phyloP scores from a whole-genome alignment of 2,113 vertebrate species.

The Myanophis thanlyinensis region DNA sequence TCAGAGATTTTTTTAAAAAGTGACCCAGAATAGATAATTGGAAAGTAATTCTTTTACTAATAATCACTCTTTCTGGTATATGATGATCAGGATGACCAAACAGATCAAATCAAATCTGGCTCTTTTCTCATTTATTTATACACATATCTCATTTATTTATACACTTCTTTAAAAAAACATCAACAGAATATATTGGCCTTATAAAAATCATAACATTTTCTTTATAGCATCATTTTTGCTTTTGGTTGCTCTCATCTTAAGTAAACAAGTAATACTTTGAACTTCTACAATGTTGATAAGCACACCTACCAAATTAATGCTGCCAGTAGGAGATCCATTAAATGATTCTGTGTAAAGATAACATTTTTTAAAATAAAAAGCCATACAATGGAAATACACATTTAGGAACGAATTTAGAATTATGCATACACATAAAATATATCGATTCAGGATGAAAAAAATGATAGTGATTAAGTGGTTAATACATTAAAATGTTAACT shows the following conservation, averaged over 20 bases:
- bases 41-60: not conserved
- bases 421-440: not conserved
- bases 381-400: not conserved
- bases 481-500: not conserved
- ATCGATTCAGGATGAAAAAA: not conserved
- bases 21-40: not conserved
- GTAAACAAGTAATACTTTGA: not conserved
- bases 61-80: not conserved
- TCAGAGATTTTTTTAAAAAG: not conserved
- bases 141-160: not conserved
- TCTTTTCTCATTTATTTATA: not conserved
- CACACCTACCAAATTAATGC: conserved; percentile 90
- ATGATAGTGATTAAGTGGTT: not conserved
- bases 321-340: conserved; percentile 95
- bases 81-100: not conserved
- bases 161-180: not conserved
- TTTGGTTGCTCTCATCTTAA: not conserved
- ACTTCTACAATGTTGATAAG: conserved; percentile 11
- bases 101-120: not conserved
- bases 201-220: not conserved
- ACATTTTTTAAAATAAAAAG: not conserved
- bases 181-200: not conserved
- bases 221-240: not conserved
- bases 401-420: not conserved
- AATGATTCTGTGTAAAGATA: conserved; percentile 82